Evolutionary conservation across 2,797 vertebrate genomes (phyloP).

Genomic region (Garrulus glandarius): DNA sequence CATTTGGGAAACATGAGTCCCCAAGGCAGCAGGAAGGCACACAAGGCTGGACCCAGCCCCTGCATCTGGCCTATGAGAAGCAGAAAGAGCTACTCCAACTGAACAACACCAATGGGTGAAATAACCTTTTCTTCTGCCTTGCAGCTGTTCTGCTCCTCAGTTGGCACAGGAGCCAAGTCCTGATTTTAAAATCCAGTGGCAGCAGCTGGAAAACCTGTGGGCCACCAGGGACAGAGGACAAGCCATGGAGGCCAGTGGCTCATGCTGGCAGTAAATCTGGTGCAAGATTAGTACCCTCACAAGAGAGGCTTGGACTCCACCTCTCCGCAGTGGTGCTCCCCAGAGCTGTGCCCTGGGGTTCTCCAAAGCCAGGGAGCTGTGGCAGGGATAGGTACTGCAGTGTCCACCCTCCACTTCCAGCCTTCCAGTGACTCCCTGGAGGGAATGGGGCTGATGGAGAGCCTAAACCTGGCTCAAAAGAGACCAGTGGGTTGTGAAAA

Average conservation of each 20-base stretch:
- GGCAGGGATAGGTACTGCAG: neutral
- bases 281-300: neutral
- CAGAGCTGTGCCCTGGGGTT: neutral
- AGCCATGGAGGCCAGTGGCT: neutral
- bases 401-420: neutral
- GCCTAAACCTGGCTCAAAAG: neutral
- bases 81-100: neutral
- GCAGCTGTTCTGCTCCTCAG: neutral
- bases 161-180: neutral
- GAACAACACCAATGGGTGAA: rapidly evolving
- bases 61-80: neutral
- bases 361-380: neutral
- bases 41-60: neutral
- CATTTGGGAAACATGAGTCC: rapidly evolving
- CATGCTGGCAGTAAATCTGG: rapidly evolving
- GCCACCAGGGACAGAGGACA: neutral
- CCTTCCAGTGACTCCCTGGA: neutral
- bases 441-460: neutral
- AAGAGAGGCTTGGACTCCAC: neutral
- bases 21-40: neutral
- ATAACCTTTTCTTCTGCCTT: neutral
- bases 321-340: neutral
- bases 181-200: neutral
- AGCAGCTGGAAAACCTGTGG: neutral
- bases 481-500: neutral